These are phyloP conservation scores for Laupala kohalensis DNA, from an alignment of 1,140 invertebrate species.

Conservation along the genomic window DNA sequence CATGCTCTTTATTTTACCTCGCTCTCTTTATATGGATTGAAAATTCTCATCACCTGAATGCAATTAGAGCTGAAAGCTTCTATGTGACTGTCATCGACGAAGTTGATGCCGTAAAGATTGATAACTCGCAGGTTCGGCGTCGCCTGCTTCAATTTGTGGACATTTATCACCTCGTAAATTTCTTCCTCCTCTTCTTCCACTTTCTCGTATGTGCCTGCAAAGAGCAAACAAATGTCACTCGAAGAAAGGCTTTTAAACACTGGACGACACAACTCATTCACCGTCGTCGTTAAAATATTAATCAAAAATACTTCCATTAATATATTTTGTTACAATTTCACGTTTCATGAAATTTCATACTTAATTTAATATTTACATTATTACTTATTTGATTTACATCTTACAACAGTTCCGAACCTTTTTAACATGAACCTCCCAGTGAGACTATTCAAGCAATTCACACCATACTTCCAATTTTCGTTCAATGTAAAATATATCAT, in stretches of 20 bases:
- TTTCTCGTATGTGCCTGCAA: constrained; percentile 91
- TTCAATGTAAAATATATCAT: too few species aligned
- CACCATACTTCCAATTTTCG: too few species aligned
- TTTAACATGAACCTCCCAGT: too few species aligned
- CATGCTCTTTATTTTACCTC: too few species aligned
- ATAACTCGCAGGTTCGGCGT: constrained; percentile 90
- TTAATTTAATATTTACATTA: not conserved
- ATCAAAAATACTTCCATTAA: too few species aligned
- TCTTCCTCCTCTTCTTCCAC: constrained; percentile 98
- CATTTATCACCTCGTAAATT: constrained; percentile 98
- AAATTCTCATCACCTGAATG: constrained; percentile 63
- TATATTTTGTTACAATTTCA: not conserved
- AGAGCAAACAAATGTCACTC: not conserved
- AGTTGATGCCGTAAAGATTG: constrained; percentile 94
- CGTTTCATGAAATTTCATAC: not conserved
- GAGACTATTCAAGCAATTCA: too few species aligned
- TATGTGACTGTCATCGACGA: constrained; percentile 96
- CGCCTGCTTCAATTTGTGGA: constrained; percentile 93
- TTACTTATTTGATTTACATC: not conserved
- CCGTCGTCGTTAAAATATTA: too few species aligned
- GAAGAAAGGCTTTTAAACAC: too few species aligned
- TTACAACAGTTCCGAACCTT: too few species aligned
- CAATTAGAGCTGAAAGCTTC: constrained; percentile 93
- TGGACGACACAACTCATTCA: too few species aligned
- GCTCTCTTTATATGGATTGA: too few species aligned